A percentile compares a stretch with the other conserved stretches of the same genome.
Conservation (phyloP, 2,113 vertebrate species). For the Epinephelus fuscoguttatus region DNA sequence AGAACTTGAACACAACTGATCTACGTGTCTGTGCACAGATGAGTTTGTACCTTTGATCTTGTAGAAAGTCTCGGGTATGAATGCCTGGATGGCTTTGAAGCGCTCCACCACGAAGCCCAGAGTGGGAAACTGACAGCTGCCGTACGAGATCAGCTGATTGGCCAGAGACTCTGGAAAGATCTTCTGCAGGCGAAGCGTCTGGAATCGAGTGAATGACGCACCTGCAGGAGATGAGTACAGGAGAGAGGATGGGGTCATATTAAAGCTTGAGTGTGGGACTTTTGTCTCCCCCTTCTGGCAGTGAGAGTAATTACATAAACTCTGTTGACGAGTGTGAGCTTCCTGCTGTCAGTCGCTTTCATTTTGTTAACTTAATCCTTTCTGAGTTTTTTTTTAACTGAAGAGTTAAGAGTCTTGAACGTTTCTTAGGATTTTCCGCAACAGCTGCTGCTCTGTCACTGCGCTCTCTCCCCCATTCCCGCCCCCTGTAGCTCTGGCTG, state of each 20-base stretch:
- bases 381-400: too few species aligned
- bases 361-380: too few species aligned
- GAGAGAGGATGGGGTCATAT: not conserved
- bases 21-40: not conserved
- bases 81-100: slow-evolving; percentile 99
- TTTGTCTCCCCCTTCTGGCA: too few species aligned
- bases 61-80: slow-evolving; percentile 95
- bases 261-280: too few species aligned
- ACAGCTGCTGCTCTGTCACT: too few species aligned
- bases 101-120: slow-evolving; percentile 98
- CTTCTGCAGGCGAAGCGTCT: slow-evolving; percentile 93
- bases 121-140: slow-evolving; percentile 98
- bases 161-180: slow-evolving; percentile 93
- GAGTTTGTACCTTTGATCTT: slow-evolving; percentile 92
- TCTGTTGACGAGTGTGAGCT: too few species aligned
- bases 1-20: not conserved
- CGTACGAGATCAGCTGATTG: slow-evolving; percentile 97
- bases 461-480: too few species aligned
- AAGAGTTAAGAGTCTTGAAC: too few species aligned
- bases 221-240: slow-evolving; percentile 80
- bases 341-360: too few species aligned
- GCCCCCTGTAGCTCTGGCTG: too few species aligned
- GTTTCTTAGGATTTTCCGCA: too few species aligned
- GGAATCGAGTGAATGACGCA: slow-evolving; percentile 98
- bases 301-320: too few species aligned